These are phyloP conservation scores for Cynodonichthys magdalenae DNA, from an alignment of 2,797 vertebrate species.

Conservation along the genomic window DNA sequence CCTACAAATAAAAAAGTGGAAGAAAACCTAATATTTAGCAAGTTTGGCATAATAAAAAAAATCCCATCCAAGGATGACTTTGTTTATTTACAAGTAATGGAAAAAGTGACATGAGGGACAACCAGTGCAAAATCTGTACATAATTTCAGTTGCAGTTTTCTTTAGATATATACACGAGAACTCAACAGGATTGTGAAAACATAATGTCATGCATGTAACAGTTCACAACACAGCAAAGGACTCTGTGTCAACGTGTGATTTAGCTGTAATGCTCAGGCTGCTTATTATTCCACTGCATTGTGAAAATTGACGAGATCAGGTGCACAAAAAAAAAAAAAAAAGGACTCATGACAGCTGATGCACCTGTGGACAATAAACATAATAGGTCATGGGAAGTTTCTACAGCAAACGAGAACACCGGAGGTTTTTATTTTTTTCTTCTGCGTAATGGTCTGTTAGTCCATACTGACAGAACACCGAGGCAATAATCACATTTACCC, in stretches of 20 bases:
- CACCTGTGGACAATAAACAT: slow-evolving; percentile 41
- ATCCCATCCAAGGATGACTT: slow-evolving; percentile 27
- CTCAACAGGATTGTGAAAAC: slow-evolving; percentile 64
- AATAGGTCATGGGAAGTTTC: slow-evolving; percentile 50
- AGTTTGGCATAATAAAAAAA: neutral
- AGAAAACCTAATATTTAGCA: too few relatives aligned
- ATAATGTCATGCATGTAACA: slow-evolving; percentile 81
- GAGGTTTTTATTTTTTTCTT: slow-evolving; percentile 12
- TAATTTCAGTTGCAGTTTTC: slow-evolving; percentile 74
- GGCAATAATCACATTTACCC: slow-evolving; percentile 64
- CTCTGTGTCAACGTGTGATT: slow-evolving; percentile 50
- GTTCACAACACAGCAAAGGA: slow-evolving; percentile 73
- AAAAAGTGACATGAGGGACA: slow-evolving; percentile 74
- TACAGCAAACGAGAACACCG: slow-evolving; percentile 59
- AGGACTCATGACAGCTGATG: slow-evolving; percentile 35
- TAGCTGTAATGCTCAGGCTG: slow-evolving; percentile 49
- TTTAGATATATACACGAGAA: slow-evolving; percentile 77
- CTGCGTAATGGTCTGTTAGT: slow-evolving; percentile 53
- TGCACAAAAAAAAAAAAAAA: slow-evolving; percentile 50
- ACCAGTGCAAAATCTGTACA: slow-evolving; percentile 86
- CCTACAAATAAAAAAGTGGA: too few relatives aligned
- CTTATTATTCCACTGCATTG: slow-evolving; percentile 43
- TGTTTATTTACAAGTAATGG: slow-evolving; percentile 84
- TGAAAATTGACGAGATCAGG: slow-evolving; percentile 38
- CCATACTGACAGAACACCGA: slow-evolving; percentile 61